Evolutionary conservation across 1,140 invertebrate genomes (phyloP), one percentile per base, ranked within the genome.

Genomic region (Acromyrmex heyeri): DNA sequence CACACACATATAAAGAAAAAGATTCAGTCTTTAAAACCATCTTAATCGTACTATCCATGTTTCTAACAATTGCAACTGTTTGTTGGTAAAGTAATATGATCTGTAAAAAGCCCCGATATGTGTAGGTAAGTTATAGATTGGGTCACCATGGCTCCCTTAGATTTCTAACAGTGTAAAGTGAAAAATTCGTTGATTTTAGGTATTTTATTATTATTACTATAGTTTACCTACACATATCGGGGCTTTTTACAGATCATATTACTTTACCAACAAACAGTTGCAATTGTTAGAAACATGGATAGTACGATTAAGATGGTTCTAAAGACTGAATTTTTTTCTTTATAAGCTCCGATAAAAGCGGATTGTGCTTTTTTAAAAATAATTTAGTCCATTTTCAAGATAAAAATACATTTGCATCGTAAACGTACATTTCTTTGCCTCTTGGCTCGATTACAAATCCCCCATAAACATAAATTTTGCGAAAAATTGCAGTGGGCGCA

Each of bases 361-460:
- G 53, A 82, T 73, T 72, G 73, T n/a, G 4, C 34, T 14, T 7
- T 73, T 72, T 27, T 61, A 82, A 72, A 82, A 82, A 73, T 82
- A 82, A 82, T 82, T 67, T 73, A 14, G 55, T 59, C 65, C 34
- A 38, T 73, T 73, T 44, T 4, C 53, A 59, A 30, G 53, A 59
- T 24, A 38, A 73, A 70, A 61, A 59, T 59, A 72, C 34, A 44
- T 53, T 12, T 18, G 5, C 34, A 30, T 38, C 6, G 10, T 44
- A 38, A 44, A 81, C 53, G 24, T 30, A 4, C 18, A 5, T 8
- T 7, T 34, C 55, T 72, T 59, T 44, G 10, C 3, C 3, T 12
- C 2, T 38, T 57, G 21, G 21, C 53, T 21, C 21, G 16, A 59
- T 72, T 82, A 72, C 70, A 72, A 57, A 72, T 48, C 10, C 12